Percentiles rank a stretch among this genome's conserved stretches.
These are phyloP conservation scores for Plebejus argus DNA, from an alignment of 2,888 invertebrate genomes.

Conservation along the genomic window DNA sequence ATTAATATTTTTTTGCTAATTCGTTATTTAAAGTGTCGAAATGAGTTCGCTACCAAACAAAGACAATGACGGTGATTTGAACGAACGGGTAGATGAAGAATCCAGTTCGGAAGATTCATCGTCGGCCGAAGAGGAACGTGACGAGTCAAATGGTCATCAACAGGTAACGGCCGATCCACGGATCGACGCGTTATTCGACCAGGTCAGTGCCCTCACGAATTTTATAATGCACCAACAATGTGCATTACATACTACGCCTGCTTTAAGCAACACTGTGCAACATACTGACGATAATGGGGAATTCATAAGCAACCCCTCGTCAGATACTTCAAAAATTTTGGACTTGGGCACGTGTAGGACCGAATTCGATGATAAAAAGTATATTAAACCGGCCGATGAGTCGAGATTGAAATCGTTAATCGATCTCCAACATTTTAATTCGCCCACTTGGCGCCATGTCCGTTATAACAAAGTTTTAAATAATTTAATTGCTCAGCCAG, in stretches of 20 bases:
- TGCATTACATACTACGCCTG: neutral
- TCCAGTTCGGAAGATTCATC: conserved; percentile 2
- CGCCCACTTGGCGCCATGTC: conserved; percentile 27
- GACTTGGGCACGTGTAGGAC: conserved; percentile 15
- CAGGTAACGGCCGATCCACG: conserved; percentile 35
- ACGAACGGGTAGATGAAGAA: too few relatives aligned
- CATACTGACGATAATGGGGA: neutral
- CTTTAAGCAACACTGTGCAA: neutral
- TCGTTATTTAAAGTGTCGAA: too few relatives aligned
- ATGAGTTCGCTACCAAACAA: too few relatives aligned
- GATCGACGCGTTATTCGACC: conserved; percentile 33
- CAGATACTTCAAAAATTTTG: neutral
- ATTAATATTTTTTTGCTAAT: too few relatives aligned
- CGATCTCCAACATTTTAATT: conserved; percentile 34
- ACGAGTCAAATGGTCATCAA: neutral
- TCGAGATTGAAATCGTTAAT: conserved; percentile 35
- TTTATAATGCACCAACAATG: conserved; percentile 32
- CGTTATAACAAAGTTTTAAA: conserved; percentile 22
- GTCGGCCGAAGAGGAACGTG: neutral
- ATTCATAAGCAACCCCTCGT: conserved; percentile 1
- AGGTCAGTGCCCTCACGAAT: conserved; percentile 34
- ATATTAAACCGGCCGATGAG: conserved; percentile 32
- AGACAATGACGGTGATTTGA: too few relatives aligned
- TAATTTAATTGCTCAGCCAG: conserved; percentile 6
- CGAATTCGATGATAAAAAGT: conserved; percentile 26